Conservation (phyloP, 2,797 vertebrate genomes). For the Xiphorhynchus erythropygius region DNA sequence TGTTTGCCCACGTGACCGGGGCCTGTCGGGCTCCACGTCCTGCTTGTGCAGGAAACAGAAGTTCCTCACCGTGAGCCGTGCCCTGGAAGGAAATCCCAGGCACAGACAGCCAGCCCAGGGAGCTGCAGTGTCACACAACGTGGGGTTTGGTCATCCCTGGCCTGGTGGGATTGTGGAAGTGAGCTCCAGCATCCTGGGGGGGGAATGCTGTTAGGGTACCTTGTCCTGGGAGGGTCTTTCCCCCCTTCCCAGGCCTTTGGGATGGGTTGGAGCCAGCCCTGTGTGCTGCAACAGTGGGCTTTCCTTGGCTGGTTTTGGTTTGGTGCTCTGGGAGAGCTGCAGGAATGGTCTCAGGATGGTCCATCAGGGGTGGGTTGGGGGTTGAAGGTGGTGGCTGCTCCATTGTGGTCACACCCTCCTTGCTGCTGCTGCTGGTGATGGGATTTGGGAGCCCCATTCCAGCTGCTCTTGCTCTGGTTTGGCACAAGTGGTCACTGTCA, state of each 20-base stretch:
- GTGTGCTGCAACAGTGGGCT: neutral
- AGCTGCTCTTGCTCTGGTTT: neutral
- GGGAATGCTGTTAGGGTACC: accelerated
- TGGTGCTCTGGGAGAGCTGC: neutral
- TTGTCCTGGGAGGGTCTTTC: neutral
- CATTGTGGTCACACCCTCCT: accelerated
- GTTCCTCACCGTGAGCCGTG: neutral
- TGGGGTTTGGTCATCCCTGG: accelerated
- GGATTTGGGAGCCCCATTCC: accelerated
- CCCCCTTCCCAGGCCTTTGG: accelerated
- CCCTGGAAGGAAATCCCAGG: neutral
- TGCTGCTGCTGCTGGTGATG: neutral
- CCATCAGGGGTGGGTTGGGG: neutral
- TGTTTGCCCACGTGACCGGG: accelerated
- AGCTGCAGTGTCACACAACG: neutral
- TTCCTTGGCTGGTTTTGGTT: neutral
- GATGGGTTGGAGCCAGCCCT: accelerated
- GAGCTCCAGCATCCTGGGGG: neutral
- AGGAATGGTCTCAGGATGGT: neutral
- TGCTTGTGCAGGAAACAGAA: neutral
- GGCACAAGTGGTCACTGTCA: accelerated
- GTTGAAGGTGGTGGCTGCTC: neutral
- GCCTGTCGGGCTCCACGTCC: accelerated
- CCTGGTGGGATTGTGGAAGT: neutral
- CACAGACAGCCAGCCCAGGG: neutral